These are phyloP conservation scores for Poeciliopsis gracilis DNA, from an alignment of 2,797 vertebrate species.

Conservation along the genomic window DNA sequence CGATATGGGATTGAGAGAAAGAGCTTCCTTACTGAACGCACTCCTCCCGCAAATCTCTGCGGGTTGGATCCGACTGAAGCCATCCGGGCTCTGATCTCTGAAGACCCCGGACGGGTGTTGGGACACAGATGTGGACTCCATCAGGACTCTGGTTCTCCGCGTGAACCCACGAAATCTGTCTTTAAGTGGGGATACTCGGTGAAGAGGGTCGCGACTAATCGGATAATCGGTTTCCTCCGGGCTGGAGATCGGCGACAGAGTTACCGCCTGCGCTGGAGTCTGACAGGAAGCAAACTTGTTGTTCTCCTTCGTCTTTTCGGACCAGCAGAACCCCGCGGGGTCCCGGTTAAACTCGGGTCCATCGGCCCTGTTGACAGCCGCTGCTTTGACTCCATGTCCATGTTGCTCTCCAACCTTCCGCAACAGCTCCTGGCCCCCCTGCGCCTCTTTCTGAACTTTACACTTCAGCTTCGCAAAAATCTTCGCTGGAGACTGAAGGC, in stretches of 20 bases:
- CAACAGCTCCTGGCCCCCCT: background rate
- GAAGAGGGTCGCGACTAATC: background rate
- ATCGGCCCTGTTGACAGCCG: constrained; percentile 1
- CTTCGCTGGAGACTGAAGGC: constrained; percentile 75
- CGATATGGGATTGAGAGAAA: background rate
- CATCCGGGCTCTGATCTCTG: background rate
- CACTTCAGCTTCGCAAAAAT: constrained; percentile 80
- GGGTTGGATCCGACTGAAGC: background rate
- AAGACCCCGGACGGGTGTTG: background rate
- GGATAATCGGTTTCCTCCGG: constrained; percentile 36
- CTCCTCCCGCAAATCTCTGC: background rate
- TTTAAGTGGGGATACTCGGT: background rate
- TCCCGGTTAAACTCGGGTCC: background rate
- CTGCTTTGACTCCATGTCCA: background rate
- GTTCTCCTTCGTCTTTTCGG: constrained; percentile 20
- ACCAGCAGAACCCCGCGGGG: background rate
- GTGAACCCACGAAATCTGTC: background rate
- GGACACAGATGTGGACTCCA: constrained; percentile 43
- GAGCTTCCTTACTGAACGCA: background rate
- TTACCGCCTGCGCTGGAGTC: constrained; percentile 57
- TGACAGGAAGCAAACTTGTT: background rate
- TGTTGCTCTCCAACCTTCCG: background rate
- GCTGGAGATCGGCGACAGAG: constrained; percentile 73
- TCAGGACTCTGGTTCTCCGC: constrained; percentile 6
- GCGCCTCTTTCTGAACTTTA: constrained; percentile 62